Percentiles rank a stretch among this genome's conserved stretches.
phyloP scores from a whole-genome alignment of 2,888 invertebrate species.

The Melinaea menophilus region DNA sequence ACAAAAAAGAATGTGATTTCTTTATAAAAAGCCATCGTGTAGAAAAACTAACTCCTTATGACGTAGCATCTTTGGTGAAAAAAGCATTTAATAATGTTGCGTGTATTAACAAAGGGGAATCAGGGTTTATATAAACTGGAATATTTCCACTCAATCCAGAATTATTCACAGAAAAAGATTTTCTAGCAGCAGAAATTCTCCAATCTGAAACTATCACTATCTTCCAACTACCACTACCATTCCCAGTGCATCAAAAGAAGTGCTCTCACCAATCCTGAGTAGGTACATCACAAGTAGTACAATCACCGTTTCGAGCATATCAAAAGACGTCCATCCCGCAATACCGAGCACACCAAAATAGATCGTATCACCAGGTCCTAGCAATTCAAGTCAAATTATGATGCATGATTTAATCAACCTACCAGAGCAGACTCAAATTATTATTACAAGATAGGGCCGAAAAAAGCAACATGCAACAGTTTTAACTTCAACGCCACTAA shows the following conservation, averaged over 20 bases:
- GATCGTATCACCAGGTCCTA: too few relatives aligned
- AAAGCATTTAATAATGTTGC: conserved; percentile 27
- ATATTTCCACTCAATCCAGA: conserved; percentile 41
- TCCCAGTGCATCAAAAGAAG: conserved; percentile 39
- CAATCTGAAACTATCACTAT: conserved; percentile 19
- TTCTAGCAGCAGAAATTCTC: conserved; percentile 30
- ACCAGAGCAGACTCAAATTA: conserved; percentile 32
- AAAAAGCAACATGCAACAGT: conserved; percentile 39
- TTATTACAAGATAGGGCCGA: conserved; percentile 35
- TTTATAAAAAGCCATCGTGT: too few relatives aligned
- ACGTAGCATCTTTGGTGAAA: too few relatives aligned
- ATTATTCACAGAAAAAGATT: conserved; percentile 35
- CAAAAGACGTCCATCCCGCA: conserved; percentile 29
- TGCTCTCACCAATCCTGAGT: conserved; percentile 28
- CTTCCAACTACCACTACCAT: conserved; percentile 28
- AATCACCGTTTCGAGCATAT: conserved; percentile 30
- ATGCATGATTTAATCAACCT: conserved; percentile 34
- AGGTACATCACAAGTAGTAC: conserved; percentile 27
- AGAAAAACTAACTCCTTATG: too few relatives aligned
- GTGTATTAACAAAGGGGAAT: conserved; percentile 40
- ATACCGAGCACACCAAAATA: conserved; percentile 26
- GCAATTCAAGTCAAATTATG: conserved; percentile 22
- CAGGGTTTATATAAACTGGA: conserved; percentile 41
- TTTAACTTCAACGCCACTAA: too few relatives aligned
- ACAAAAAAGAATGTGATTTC: too few relatives aligned